A percentile compares a stretch with the other conserved stretches of the same genome.
Evolutionary conservation across 2,113 vertebrate genomes (phyloP).

Genomic region (Gymnarchus niloticus): DNA sequence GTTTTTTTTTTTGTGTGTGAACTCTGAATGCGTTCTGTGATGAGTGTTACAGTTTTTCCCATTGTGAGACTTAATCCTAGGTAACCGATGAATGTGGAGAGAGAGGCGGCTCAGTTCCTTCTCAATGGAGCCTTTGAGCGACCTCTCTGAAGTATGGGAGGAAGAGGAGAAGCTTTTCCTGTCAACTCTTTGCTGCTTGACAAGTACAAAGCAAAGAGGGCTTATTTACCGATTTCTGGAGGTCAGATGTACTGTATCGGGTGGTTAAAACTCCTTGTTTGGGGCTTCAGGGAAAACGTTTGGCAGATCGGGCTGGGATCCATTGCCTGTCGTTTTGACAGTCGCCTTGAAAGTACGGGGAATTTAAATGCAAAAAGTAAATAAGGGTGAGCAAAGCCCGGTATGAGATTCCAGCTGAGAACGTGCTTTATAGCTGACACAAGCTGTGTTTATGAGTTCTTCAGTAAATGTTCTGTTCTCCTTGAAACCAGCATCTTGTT

Average conservation of each 20-base stretch:
- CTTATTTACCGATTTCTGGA: neutral
- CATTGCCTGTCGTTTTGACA: no score
- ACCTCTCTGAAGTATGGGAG: neutral
- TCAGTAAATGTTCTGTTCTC: no score
- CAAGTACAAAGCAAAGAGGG: neutral
- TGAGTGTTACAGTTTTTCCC: constrained; percentile 13
- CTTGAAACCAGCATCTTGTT: neutral
- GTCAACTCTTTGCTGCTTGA: neutral
- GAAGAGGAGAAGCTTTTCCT: neutral
- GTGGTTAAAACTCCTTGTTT: neutral
- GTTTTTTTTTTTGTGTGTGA: constrained; percentile 5
- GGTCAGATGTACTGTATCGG: neutral
- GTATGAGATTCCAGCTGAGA: neutral
- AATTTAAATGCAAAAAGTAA: neutral
- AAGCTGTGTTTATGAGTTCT: neutral
- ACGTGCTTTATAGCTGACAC: neutral
- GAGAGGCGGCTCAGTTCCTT: neutral
- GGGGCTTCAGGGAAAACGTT: neutral
- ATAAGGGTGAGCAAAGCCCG: neutral
- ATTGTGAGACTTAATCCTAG: neutral
- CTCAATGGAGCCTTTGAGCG: constrained; percentile 15
- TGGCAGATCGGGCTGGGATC: no score
- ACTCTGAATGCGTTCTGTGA: neutral
- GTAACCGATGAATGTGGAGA: constrained; percentile 2
- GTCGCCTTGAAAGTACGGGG: neutral